Conservation (phyloP, 2,888 invertebrate genomes). For the Adineta ricciae region DNA sequence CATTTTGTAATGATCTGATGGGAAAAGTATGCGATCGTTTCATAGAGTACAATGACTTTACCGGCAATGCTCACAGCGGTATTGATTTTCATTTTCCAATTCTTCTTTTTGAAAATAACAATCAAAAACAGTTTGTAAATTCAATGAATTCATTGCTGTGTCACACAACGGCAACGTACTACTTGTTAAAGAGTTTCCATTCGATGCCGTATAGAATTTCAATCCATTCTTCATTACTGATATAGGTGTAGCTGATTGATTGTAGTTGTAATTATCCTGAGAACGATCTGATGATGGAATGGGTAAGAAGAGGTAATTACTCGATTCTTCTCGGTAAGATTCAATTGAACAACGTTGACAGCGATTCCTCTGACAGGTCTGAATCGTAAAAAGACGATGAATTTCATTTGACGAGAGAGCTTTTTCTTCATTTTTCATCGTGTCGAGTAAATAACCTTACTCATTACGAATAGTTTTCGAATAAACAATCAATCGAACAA, state of each 20-base stretch:
- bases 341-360: not conserved
- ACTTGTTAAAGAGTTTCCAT: not conserved
- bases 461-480: not conserved
- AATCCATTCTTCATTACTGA: not conserved
- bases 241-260: not conserved
- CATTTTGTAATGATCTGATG: constrained; percentile 58
- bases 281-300: not conserved
- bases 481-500: constrained; percentile 33
- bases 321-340: not conserved
- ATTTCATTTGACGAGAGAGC: not conserved
- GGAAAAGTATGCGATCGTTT: constrained; percentile 38
- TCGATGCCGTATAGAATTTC: constrained; percentile 33
- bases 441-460: not conserved
- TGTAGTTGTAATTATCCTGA: not conserved
- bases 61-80: constrained; percentile 67
- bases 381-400: not conserved
- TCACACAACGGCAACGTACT: too few relatives aligned
- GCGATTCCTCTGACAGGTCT: not conserved
- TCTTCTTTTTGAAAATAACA: constrained; percentile 68
- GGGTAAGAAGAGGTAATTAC: not conserved
- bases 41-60: constrained; percentile 36
- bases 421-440: constrained; percentile 15
- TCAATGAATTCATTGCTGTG: constrained; percentile 31
- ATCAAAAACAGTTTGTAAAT: constrained; percentile 65
- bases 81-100: constrained; percentile 69